Conservation (phyloP, 2,888 invertebrate species). For the Dolichopus griseipennis region DNA sequence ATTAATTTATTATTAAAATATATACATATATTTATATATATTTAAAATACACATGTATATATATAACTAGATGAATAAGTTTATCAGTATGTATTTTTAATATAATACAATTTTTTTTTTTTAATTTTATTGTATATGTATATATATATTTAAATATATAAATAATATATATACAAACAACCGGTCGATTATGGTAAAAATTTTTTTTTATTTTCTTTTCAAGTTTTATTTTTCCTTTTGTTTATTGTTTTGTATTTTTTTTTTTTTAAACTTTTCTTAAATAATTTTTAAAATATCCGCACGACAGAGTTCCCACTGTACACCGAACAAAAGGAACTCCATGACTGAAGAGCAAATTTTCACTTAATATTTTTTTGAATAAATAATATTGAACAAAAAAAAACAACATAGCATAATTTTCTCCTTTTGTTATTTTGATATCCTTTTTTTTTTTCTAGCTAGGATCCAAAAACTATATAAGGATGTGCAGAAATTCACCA, state of each 20-base stretch:
- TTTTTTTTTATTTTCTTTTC: background rate
- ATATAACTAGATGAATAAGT: too few relatives aligned
- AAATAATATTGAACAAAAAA: background rate
- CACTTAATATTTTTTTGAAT: background rate
- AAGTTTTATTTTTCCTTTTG: background rate
- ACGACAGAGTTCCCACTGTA: slow-evolving; percentile 5
- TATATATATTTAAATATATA: too few relatives aligned
- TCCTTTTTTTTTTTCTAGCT: background rate
- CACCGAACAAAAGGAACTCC: slow-evolving; percentile 8
- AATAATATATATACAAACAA: background rate
- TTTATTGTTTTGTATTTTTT: too few relatives aligned
- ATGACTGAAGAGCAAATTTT: slow-evolving; percentile 7
- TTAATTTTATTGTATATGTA: too few relatives aligned
- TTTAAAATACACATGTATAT: too few relatives aligned
- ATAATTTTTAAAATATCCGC: background rate
- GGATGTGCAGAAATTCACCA: too few relatives aligned
- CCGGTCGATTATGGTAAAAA: background rate
- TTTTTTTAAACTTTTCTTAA: background rate
- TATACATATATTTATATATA: too few relatives aligned
- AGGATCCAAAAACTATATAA: background rate
- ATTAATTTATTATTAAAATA: background rate
- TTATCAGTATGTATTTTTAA: too few relatives aligned
- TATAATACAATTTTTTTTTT: too few relatives aligned
- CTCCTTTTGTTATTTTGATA: background rate
- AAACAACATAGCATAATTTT: too few relatives aligned